A percentile compares a stretch with the other conserved stretches of the same genome.
These are phyloP conservation scores for Hydrocynus forskahlii DNA, from an alignment of 2,797 vertebrate species.

Conservation along the genomic window DNA sequence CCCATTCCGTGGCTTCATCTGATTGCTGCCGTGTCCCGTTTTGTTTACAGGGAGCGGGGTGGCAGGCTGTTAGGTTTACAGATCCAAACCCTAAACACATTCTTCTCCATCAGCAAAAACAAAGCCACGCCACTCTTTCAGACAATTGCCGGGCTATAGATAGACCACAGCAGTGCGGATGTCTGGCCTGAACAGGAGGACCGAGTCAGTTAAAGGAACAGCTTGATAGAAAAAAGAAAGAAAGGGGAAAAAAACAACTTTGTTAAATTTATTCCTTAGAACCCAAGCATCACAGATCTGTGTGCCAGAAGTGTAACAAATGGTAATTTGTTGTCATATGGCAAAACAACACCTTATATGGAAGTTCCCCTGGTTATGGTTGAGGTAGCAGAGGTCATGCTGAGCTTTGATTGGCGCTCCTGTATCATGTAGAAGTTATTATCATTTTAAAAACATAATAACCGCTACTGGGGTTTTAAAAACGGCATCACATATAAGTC, in stretches of 20 bases:
- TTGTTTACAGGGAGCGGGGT: constrained; percentile 36
- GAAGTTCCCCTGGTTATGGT: no score
- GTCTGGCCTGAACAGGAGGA: background rate
- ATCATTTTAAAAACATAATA: no score
- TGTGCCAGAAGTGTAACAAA: no score
- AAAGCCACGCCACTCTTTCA: constrained; percentile 21
- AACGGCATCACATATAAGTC: no score
- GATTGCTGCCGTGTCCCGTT: constrained; percentile 26
- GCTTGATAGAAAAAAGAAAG: background rate
- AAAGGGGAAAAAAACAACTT: background rate
- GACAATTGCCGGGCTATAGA: constrained; percentile 43
- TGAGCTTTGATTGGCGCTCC: no score
- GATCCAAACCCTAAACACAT: constrained; percentile 45
- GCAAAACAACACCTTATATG: no score
- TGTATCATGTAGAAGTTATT: no score
- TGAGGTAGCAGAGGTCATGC: no score
- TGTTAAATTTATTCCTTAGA: background rate
- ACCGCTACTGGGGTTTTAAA: no score
- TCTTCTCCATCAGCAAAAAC: constrained; percentile 46
- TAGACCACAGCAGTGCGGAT: background rate
- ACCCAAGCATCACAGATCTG: background rate
- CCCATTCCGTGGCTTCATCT: constrained; percentile 26
- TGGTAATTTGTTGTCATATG: no score
- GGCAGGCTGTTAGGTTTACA: constrained; percentile 22
- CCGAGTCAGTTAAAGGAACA: background rate